Evolutionary conservation across 1,140 invertebrate species (phyloP), one percentile per base, ranked within the genome.

Genomic region (Drosophila lini): DNA sequence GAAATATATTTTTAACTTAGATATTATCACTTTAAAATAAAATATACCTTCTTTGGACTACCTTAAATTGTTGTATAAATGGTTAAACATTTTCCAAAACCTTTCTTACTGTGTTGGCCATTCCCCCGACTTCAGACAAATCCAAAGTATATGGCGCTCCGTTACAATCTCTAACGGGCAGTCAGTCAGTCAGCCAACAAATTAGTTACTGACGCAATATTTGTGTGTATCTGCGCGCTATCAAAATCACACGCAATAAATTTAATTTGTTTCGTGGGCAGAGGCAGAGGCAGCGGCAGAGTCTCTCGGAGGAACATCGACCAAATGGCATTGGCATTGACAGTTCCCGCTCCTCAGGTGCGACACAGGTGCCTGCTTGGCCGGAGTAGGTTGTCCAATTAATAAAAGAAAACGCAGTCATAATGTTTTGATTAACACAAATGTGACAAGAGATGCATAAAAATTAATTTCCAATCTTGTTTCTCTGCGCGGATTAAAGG

Each of bases 191-290:
- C 50, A 60, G 56, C 64, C 69, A 89, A 89, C 81, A 89, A 89
- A 89, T 89, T 89, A 89, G 85, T 89, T 81, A 81, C 84, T 89
- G 84, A 89, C 85, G 80, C 84, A 89, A 89, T 89, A 89, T 84
- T 68, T 89, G 69, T 77, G 74, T 81, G 70, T 85, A 65, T 81
- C 70, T 75, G 57, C 71, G 58, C 81, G 76, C 85, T 89, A 84
- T 89, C 84, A 84, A 89, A 89, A 89, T 89, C 84, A 89, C 84
- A 89, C 84, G 84, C 84, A 89, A 89, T 89, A 89, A 89, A 89
- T 89, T 84, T 69, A 73, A 89, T 81, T 89, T 84, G 69, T 55
- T 45, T 78, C 53, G 56, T 50, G 62, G 74, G 62, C 62, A 70
- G 60, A 16, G n/a, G n/a, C n/a, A n/a, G n/a, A n/a, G n/a, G n/a